Evolutionary conservation across 2,797 vertebrate genomes (phyloP).

Genomic region (Manis javanica): DNA sequence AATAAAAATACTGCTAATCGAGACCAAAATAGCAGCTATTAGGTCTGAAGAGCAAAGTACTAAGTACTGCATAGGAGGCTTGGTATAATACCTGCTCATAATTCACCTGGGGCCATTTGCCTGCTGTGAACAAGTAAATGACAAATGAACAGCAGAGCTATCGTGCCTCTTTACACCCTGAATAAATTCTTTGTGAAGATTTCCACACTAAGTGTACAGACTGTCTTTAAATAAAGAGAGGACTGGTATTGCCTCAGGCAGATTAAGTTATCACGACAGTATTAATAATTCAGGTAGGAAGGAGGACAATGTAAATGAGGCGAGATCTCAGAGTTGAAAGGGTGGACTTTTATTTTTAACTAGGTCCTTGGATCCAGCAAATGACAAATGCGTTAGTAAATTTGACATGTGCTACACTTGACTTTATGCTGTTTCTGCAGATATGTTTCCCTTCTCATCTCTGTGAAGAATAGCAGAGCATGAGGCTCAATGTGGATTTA

Average conservation of each 20-base stretch:
- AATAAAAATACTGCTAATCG: constrained; percentile 56
- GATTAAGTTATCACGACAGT: neutral
- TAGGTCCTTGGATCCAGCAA: neutral
- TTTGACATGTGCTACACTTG: neutral
- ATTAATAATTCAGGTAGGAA: constrained; percentile 65
- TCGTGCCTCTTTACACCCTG: constrained; percentile 59
- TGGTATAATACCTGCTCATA: constrained; percentile 56
- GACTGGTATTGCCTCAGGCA: constrained; percentile 18
- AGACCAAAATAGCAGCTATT: constrained; percentile 67
- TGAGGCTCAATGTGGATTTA: neutral
- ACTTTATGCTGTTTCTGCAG: neutral
- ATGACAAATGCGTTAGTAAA: constrained; percentile 57
- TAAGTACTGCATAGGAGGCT: neutral
- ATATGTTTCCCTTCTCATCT: constrained; percentile 48
- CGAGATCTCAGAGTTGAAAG: constrained; percentile 53
- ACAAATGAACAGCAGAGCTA: constrained; percentile 54
- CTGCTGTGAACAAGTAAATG: constrained; percentile 71
- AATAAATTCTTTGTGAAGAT: constrained; percentile 68
- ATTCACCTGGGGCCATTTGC: constrained; percentile 62
- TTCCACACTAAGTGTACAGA: constrained; percentile 43
- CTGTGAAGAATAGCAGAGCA: constrained; percentile 21
- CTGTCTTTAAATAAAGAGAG: constrained; percentile 67
- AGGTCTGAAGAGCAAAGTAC: constrained; percentile 52
- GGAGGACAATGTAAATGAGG: constrained; percentile 18
- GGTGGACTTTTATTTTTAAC: neutral